Evolutionary conservation across 2,797 vertebrate genomes (phyloP), one percentile per base, ranked within the genome.

Genomic region (Gymnocypris eckloni): DNA sequence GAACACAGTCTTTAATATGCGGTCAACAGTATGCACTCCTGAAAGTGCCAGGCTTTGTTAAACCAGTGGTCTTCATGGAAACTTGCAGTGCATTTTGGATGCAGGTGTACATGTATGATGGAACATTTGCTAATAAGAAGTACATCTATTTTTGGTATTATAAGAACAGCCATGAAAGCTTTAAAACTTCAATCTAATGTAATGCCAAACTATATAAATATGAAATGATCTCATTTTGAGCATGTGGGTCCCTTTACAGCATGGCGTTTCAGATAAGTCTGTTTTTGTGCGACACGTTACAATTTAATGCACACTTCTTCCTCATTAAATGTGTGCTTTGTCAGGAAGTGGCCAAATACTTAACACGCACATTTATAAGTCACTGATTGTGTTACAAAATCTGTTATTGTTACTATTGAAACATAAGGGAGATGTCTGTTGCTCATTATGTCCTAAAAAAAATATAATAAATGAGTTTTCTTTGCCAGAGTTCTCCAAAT

Each of bases 351-450:
- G 45, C 41, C 39, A 66, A 79, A 79, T 64, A 33, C 33, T 48
- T 64, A 45, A 79, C 0, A 18, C 18, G 6, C 15, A 41, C 52
- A 20, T 10, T 28, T 45, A 16, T 37, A 45, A 66, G 48, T 79
- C 12, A 79, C 10, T 56, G n/a, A 64, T 11, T 33, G 22, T 72
- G n/a, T 79, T 79, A 45, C 76, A 59, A 43, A 79, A 43, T 9
- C 37, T 5, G 54, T 66, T 13, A 28, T 64, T 16, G 25, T 43
- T 18, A 28, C 37, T 28, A 7, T 61, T 61, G 16, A 79, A 25
- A n/a, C 7, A 1, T 2, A 18, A 5, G 5, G 37, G 13, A 78
- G 37, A 61, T 61, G 13, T 20, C 67, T 70, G 67, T 66, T 79
- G 4, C n/a, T 43, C 39, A 18, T 25, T 25, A 37, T 54, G 56